These are phyloP conservation scores for Aethina tumida DNA, from an alignment of 1,140 invertebrate genomes.

Conservation along the genomic window DNA sequence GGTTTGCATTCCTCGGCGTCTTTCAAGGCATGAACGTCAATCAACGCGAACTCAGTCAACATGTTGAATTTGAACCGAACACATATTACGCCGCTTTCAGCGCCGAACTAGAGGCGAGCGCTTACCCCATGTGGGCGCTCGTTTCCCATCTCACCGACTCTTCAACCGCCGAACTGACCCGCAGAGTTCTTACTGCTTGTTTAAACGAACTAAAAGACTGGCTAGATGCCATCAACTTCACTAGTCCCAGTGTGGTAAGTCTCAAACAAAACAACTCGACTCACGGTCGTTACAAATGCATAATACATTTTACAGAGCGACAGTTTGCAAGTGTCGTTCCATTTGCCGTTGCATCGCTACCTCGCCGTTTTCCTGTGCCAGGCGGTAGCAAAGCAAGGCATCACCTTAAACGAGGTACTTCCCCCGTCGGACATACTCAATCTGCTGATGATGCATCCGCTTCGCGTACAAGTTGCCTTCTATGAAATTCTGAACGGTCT, in stretches of 20 bases:
- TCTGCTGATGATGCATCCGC: slow-evolving; percentile 79
- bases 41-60: slow-evolving; percentile 74
- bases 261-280: not conserved
- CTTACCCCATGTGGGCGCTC: slow-evolving; percentile 95
- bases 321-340: slow-evolving; percentile 83
- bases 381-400: slow-evolving; percentile 71
- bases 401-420: slow-evolving; percentile 64
- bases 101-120: slow-evolving; percentile 90
- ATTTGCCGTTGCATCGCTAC: slow-evolving; percentile 91
- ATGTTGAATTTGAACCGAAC: slow-evolving; percentile 94
- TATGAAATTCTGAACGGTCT: slow-evolving; percentile 89
- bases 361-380: slow-evolving; percentile 86
- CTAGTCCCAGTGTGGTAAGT: slow-evolving; percentile 55
- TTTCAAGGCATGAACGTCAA: slow-evolving; percentile 98
- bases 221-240: slow-evolving; percentile 74
- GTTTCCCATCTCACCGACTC: slow-evolving; percentile 74
- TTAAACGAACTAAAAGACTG: slow-evolving; percentile 70
- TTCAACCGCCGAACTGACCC: slow-evolving; percentile 60
- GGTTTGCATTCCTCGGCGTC: slow-evolving; percentile 88
- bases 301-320: slow-evolving; percentile 47
- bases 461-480: slow-evolving; percentile 86
- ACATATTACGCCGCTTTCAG: slow-evolving; percentile 96
- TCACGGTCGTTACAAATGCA: no score
- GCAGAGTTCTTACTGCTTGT: slow-evolving; percentile 63
- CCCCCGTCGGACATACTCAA: slow-evolving; percentile 70